phyloP scores from a whole-genome alignment of 2,888 invertebrate genomes.

The Caenorhabditis sp. region DNA sequence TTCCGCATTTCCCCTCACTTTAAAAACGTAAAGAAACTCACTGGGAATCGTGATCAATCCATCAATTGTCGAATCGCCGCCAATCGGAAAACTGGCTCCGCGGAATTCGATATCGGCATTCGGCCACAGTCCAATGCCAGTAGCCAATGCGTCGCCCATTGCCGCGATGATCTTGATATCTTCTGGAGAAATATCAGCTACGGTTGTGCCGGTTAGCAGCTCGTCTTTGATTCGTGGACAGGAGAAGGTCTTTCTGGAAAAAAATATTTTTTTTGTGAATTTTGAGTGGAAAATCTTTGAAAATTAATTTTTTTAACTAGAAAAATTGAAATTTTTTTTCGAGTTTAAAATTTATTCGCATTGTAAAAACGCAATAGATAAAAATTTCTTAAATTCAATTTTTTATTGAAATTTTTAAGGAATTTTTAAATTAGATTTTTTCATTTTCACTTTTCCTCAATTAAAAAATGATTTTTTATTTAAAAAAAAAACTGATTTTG shows the following conservation, averaged over 20 bases:
- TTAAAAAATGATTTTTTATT: background rate
- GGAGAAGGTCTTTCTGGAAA: slow-evolving; percentile 73
- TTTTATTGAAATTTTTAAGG: too few species aligned
- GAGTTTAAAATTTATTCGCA: too few species aligned
- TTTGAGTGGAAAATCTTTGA: too few species aligned
- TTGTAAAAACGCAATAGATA: too few species aligned
- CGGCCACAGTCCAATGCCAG: slow-evolving; percentile 80
- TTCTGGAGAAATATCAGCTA: slow-evolving; percentile 79
- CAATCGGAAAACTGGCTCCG: slow-evolving; percentile 80
- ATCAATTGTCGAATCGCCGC: slow-evolving; percentile 82
- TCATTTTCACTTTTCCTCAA: too few species aligned
- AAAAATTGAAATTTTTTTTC: too few species aligned
- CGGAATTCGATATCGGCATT: slow-evolving; percentile 80
- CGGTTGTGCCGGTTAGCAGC: slow-evolving; percentile 77
- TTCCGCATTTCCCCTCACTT: too few species aligned
- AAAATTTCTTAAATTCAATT: too few species aligned
- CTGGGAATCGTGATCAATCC: slow-evolving; percentile 82
- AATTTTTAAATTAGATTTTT: too few species aligned
- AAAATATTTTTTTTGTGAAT: too few species aligned
- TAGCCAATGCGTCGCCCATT: slow-evolving; percentile 82
- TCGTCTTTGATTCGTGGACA: slow-evolving; percentile 78
- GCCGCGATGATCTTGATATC: slow-evolving; percentile 81
- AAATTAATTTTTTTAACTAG: too few species aligned
- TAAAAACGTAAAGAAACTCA: slow-evolving; percentile 43
- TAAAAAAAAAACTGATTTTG: too few species aligned